Evolutionary conservation across 2,888 invertebrate species (phyloP).

Genomic region (Pollenia angustigena): DNA sequence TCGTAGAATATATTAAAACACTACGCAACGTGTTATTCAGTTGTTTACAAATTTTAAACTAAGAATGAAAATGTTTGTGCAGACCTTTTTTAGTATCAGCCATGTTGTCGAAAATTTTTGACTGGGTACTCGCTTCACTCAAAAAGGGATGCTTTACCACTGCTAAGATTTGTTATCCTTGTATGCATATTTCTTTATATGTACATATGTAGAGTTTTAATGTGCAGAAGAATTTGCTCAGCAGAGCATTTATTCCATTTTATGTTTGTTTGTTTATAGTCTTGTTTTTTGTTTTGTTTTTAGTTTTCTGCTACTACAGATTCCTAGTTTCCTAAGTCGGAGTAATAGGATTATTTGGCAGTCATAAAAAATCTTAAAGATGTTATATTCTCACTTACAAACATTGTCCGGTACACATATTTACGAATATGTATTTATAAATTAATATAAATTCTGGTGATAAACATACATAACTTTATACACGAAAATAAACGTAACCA

Average conservation of each 20-base stretch:
- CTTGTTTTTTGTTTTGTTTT: conserved; percentile 21
- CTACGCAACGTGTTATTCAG: too few species aligned
- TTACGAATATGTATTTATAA: not conserved
- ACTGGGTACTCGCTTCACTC: too few species aligned
- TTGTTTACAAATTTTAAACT: too few species aligned
- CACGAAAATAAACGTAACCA: too few species aligned
- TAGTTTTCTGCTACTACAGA: conserved; percentile 9
- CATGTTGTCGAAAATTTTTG: too few species aligned
- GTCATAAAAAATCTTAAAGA: conserved; percentile 60
- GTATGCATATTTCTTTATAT: not conserved
- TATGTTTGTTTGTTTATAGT: conserved; percentile 2
- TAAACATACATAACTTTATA: too few species aligned
- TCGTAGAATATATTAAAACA: too few species aligned
- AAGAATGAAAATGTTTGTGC: too few species aligned
- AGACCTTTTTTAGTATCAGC: too few species aligned
- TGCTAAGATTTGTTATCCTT: not conserved
- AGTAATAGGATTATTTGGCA: conserved; percentile 70
- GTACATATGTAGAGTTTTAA: not conserved
- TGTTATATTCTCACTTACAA: conserved; percentile 4
- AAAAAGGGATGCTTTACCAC: too few species aligned
- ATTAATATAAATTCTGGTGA: not conserved
- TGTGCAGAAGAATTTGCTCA: not conserved
- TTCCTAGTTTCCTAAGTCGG: conserved; percentile 50
- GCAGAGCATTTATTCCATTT: conserved; percentile 31
- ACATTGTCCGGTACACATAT: not conserved